These are phyloP conservation scores for Pangasius djambal DNA, from an alignment of 2,797 vertebrate species.

Conservation along the genomic window DNA sequence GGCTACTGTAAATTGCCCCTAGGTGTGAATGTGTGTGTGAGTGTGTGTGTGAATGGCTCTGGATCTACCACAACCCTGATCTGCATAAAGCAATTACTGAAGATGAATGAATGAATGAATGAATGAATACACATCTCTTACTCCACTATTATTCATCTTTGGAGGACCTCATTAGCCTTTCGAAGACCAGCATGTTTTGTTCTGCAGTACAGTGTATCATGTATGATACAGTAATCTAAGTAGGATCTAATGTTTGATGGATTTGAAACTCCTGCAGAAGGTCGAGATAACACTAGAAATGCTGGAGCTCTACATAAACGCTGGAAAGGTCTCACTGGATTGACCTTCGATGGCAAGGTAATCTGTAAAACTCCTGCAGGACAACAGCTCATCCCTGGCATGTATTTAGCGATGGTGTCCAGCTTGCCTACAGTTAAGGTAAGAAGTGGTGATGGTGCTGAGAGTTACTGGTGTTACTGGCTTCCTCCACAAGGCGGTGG, in stretches of 20 bases:
- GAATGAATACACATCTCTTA: not conserved
- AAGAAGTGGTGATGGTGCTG: not conserved
- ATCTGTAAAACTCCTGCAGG: not conserved
- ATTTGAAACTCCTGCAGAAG: not conserved
- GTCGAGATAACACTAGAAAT: not conserved
- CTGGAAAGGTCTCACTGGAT: not conserved
- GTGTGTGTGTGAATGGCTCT: not conserved
- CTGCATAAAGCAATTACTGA: not conserved
- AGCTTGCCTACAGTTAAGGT: not conserved
- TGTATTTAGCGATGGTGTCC: not conserved
- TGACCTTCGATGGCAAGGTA: not conserved
- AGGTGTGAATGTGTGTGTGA: not conserved
- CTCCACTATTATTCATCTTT: not conserved
- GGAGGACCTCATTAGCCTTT: not conserved
- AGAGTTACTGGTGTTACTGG: not conserved
- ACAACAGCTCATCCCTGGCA: not conserved
- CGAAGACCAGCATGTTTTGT: not conserved
- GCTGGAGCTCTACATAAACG: not conserved
- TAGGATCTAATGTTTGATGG: not conserved
- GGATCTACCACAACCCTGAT: not conserved
- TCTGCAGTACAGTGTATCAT: not conserved
- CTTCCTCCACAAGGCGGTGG: constrained; percentile 35
- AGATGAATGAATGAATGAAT: too few species aligned
- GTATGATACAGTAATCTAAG: not conserved
- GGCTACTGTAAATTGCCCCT: not conserved